phyloP scores from a whole-genome alignment of 2,113 vertebrate genomes.

The Thomomys bottae region DNA sequence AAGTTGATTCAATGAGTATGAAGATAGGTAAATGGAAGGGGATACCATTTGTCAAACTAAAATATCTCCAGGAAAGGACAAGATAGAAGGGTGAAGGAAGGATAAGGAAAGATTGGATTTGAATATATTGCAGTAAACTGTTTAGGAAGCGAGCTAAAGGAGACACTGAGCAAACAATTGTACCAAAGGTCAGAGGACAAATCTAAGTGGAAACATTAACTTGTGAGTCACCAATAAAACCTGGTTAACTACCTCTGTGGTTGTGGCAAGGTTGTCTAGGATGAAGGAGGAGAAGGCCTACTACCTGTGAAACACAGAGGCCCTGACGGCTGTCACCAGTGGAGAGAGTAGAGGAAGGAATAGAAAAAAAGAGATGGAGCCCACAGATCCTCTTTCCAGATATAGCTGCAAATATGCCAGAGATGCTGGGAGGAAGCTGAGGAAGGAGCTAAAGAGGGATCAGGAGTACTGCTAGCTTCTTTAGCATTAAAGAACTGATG shows the following conservation, averaged over 20 bases:
- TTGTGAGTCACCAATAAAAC: background rate
- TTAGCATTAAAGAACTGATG: background rate
- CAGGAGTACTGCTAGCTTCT: background rate
- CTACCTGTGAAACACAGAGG: fast-evolving
- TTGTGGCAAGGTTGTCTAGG: background rate
- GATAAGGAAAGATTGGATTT: background rate
- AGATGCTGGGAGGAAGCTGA: background rate
- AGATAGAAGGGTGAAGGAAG: background rate
- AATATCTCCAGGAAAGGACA: background rate
- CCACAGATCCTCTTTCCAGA: background rate
- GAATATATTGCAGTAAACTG: background rate
- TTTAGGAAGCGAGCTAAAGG: background rate
- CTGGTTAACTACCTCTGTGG: background rate
- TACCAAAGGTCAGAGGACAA: background rate
- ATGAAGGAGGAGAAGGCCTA: background rate
- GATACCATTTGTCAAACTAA: background rate
- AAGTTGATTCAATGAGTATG: background rate
- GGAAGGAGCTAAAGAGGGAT: background rate
- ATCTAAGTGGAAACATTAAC: background rate
- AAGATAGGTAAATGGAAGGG: background rate
- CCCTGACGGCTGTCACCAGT: too few relatives aligned
- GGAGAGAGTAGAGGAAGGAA: background rate
- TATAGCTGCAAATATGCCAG: background rate
- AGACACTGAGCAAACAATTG: background rate
- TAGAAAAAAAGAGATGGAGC: background rate